Evolutionary conservation across 2,888 invertebrate genomes (phyloP), one percentile per base, ranked within the genome.

Genomic region (Zygaena filipendulae): DNA sequence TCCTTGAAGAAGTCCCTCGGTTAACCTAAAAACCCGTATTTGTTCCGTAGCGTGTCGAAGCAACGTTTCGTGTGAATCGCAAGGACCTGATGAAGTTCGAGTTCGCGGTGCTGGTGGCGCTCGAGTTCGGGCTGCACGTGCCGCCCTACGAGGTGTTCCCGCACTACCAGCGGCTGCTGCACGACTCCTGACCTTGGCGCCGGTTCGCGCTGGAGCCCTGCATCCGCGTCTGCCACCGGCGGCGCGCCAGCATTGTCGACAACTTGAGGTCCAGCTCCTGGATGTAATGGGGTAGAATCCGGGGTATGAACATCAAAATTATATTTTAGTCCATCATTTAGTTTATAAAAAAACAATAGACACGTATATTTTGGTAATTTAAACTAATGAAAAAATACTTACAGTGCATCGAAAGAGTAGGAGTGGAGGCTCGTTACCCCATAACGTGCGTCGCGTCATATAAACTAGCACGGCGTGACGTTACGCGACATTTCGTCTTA

Each of bases 1-100:
- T n/a, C n/a, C n/a, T n/a, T n/a, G n/a, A n/a, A n/a, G n/a, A n/a
- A n/a, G n/a, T n/a, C n/a, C n/a, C n/a, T n/a, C n/a, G n/a, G n/a
- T n/a, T n/a, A n/a, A n/a, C n/a, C n/a, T n/a, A n/a, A n/a, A n/a
- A n/a, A n/a, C n/a, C n/a, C n/a, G n/a, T n/a, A n/a, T n/a, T n/a
- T n/a, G n/a, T n/a, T n/a, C n/a, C n/a, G n/a, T 81, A 94, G 91
- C 91, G 92, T 81, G 92, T 91, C 23, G 97, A 97, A 77, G 91
- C 86, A 42, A 88, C 90, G 11, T 96, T 97, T 67, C 87, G 97
- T 29, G 69, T 97, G 43, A 93, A 92, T 69, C 87, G 93, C 21
- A 93, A 92, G 62, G 97, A 97, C 52, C 79, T 97, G 40, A 83
- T 97, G 43, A 84, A 89, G 16, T 93, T 93, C 32, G 97, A 98